phyloP scores from a whole-genome alignment of 2,888 invertebrate genomes.

The Oeneis ivallda region DNA sequence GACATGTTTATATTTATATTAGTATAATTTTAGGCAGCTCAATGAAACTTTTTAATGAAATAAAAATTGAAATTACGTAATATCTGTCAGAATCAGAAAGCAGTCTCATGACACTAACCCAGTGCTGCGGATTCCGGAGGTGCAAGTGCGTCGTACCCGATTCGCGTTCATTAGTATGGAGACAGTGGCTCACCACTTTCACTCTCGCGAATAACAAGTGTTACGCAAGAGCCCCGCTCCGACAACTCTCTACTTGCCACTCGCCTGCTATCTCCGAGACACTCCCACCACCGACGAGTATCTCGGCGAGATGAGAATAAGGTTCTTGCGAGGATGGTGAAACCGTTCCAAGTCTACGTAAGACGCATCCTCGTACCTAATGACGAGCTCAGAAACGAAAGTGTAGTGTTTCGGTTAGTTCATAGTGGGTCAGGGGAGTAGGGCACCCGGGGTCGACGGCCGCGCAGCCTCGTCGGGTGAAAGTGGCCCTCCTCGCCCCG shows the following conservation, averaged over 20 bases:
- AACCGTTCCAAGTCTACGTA: slow-evolving; percentile 52
- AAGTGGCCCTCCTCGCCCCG: slow-evolving; percentile 71
- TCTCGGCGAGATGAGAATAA: slow-evolving; percentile 46
- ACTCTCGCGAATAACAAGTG: slow-evolving; percentile 75
- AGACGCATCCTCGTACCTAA: slow-evolving; percentile 73
- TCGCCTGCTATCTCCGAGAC: slow-evolving; percentile 54
- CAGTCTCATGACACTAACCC: slow-evolving; percentile 69
- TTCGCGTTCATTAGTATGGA: slow-evolving; percentile 76
- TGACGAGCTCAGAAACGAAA: slow-evolving; percentile 76
- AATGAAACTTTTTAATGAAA: slow-evolving; percentile 43
- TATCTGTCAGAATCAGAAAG: slow-evolving; percentile 59
- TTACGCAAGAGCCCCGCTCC: slow-evolving; percentile 67
- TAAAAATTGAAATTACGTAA: slow-evolving; percentile 66
- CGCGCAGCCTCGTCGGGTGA: slow-evolving; percentile 80
- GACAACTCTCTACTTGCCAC: slow-evolving; percentile 64
- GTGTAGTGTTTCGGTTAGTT: slow-evolving; percentile 75
- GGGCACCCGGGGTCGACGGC: slow-evolving; percentile 77
- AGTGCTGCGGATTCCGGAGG: slow-evolving; percentile 61
- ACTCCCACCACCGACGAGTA: slow-evolving; percentile 43
- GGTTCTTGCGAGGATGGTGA: slow-evolving; percentile 50
- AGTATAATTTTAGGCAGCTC: neutral
- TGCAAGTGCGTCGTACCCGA: slow-evolving; percentile 62
- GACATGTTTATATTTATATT: too few relatives aligned
- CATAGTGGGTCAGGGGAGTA: slow-evolving; percentile 79
- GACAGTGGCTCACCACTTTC: slow-evolving; percentile 76